Percentiles rank a stretch among this genome's conserved stretches.
Evolutionary conservation across 2,888 invertebrate species (phyloP).

Genomic region (Timema podura): DNA sequence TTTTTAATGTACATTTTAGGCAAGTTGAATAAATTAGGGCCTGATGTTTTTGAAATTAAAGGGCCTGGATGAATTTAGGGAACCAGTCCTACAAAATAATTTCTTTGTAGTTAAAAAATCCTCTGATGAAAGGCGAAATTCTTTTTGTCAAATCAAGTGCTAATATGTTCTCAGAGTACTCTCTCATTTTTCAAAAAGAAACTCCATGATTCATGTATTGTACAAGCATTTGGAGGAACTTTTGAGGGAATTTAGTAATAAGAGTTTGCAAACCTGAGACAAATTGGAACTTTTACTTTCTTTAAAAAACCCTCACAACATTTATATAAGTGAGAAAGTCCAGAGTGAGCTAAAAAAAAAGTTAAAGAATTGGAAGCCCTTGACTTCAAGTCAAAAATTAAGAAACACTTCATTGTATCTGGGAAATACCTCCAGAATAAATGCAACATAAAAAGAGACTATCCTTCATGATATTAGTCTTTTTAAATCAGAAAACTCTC

Average conservation of each 20-base stretch:
- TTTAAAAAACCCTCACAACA: no score
- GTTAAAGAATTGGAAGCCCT: constrained; percentile 6
- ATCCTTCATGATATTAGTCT: constrained; percentile 13
- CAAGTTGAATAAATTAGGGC: no score
- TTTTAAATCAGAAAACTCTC: neutral
- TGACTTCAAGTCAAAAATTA: neutral
- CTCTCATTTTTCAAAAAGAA: neutral
- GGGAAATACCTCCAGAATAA: constrained; percentile 8
- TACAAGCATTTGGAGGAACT: constrained; percentile 10
- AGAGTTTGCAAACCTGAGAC: constrained; percentile 12
- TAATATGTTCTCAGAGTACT: constrained; percentile 10
- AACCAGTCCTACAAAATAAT: constrained; percentile 12
- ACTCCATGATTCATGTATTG: constrained; percentile 14
- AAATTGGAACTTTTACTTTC: no score
- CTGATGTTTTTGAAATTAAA: no score
- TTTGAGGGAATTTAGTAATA: neutral
- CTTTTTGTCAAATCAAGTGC: constrained; percentile 9
- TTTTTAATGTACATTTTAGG: no score
- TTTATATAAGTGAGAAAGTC: no score
- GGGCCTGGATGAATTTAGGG: no score
- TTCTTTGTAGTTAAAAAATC: constrained; percentile 7
- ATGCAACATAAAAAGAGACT: neutral
- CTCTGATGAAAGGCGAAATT: constrained; percentile 13
- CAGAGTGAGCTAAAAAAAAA: constrained; percentile 15
- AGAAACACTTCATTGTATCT: constrained; percentile 11